Percentiles rank a stretch among this genome's conserved stretches.
Evolutionary conservation across 1,140 invertebrate species (phyloP).

Genomic region (Orchesella cincta): DNA sequence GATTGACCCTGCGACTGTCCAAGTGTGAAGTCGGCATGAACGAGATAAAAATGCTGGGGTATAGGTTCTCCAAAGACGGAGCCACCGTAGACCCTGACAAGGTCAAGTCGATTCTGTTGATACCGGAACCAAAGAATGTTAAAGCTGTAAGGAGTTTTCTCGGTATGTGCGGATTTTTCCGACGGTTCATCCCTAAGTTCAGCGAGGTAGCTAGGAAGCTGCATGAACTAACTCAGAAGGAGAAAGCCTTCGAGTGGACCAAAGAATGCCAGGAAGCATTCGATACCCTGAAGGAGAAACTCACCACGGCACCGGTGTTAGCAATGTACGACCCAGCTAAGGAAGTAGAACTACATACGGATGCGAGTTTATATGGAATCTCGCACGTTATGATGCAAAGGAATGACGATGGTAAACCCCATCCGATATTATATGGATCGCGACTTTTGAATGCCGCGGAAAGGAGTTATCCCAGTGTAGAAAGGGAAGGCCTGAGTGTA

Average conservation of each 20-base stretch:
- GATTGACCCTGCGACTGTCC: conserved; percentile 52
- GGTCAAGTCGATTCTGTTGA: not conserved
- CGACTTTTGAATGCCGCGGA: not conserved
- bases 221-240: conserved; percentile 44
- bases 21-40: conserved; percentile 23
- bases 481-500: not conserved
- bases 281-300: not conserved
- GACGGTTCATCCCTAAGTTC: conserved; percentile 40
- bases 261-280: conserved; percentile 30
- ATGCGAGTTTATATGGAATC: not conserved
- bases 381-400: not conserved
- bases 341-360: not conserved
- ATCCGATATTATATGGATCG: not conserved
- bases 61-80: not conserved
- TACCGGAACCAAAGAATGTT: not conserved
- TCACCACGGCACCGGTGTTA: not conserved
- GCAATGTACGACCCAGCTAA: not conserved
- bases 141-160: conserved; percentile 31
- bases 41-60: not conserved
- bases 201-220: conserved; percentile 28
- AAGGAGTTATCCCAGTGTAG: too few relatives aligned
- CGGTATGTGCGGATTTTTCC: conserved; percentile 36
- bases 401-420: not conserved
- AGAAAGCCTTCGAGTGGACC: conserved; percentile 29
- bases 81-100: conserved; percentile 25